Evolutionary conservation across 2,797 vertebrate species (phyloP).

Genomic region (Staurois parvus): DNA sequence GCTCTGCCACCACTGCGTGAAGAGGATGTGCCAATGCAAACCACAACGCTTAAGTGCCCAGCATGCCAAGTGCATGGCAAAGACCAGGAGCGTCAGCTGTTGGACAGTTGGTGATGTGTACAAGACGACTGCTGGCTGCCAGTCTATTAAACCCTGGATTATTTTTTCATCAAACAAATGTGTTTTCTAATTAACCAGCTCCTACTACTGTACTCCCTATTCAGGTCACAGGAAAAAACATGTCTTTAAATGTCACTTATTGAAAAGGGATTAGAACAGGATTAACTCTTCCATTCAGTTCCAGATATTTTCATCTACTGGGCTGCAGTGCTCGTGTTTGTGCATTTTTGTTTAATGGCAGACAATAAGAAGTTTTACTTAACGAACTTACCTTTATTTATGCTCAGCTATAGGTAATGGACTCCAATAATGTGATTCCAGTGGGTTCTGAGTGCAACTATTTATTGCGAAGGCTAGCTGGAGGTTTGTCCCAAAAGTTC

Average conservation of each 20-base stretch:
- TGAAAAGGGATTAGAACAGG: conserved; percentile 4
- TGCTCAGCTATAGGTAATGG: too few species aligned
- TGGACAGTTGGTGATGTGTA: conserved; percentile 56
- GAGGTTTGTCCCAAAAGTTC: too few species aligned
- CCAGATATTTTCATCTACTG: neutral
- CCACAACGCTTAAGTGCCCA: conserved; percentile 30
- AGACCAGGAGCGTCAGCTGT: conserved; percentile 36
- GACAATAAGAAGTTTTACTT: too few species aligned
- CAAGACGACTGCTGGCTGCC: conserved; percentile 48
- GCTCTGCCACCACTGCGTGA: neutral
- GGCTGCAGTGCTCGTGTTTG: neutral
- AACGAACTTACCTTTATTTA: too few species aligned
- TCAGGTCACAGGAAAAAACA: conserved; percentile 52
- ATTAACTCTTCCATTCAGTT: conserved; percentile 22
- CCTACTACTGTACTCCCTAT: conserved; percentile 42
- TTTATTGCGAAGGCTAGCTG: too few species aligned
- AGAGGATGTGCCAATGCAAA: neutral
- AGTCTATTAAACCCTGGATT: conserved; percentile 57
- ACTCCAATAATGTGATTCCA: too few species aligned
- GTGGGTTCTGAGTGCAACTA: too few species aligned
- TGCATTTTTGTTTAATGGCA: neutral
- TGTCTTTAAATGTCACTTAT: conserved; percentile 47
- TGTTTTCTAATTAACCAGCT: conserved; percentile 58
- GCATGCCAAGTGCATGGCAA: conserved; percentile 11
- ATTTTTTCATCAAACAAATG: conserved; percentile 61